Base-by-base conservation (phyloP, 1,140 invertebrate genomes). In the Scaptomyza graminum region DNA sequence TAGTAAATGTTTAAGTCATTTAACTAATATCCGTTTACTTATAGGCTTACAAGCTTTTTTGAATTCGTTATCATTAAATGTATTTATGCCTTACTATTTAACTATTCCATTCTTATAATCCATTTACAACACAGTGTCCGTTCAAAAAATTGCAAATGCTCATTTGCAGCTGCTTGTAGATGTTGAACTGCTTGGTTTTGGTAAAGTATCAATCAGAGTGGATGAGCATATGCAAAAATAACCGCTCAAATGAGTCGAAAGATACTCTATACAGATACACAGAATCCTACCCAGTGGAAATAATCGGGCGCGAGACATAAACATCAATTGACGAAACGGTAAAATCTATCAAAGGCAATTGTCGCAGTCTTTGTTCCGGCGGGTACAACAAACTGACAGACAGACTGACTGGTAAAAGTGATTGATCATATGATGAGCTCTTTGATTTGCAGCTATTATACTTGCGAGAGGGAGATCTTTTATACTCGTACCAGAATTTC, bases 301-400 rank as follows among this genome's bases (percentile, higher is more conserved):
- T 72, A 72, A 69, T 74, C 62, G 39, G 72, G 66, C 64, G 70
- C 47, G 68, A 34, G 31, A 70, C 65, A 64, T 76, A 76, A 76
- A 80, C 81, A 87, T 71, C 66, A 78, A 80, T 85, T 66, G 74
- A 47, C 47, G 31, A 34, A 87, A 79, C 79, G 65, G 72, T 79
- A 79, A 73, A 83, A 84, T 77, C 82, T 87, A 82, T 85, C 82
- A 85, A 78, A 70, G 75, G 79, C 84, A 79, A 87, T 87, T 88
- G 79, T 83, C 59, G 63, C 43, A 47, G 72, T 49, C 84, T 83
- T 83, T 87, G 83, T 87, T 62, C 67, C 49, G 25, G 31, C 43
- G 54, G 64, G 74, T 49, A 76, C 74, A 76, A 76, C 64, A 76
- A 76, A 76, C 64, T 69, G 73, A 78, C 60, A 71, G 49, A 64